Base-by-base conservation (phyloP, 2,797 vertebrate genomes). In the Acestrorhynchus altus region DNA sequence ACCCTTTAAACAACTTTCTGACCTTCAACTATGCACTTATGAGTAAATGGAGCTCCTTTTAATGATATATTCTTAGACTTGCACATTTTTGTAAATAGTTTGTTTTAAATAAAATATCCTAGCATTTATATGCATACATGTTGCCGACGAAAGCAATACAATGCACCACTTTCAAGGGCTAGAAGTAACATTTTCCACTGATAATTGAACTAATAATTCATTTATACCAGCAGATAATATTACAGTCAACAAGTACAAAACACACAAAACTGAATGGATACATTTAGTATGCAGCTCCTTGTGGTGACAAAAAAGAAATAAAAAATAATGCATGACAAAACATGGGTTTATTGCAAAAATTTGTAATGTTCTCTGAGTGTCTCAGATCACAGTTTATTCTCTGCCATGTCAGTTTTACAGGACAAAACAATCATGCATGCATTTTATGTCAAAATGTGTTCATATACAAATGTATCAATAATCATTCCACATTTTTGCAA, bases 41-140 rank as follows among this genome's bases (percentile, higher is more conserved):
- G 10, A 59, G 18, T 28, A 18, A 47, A n/a, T 54, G 35, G 15
- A 68, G 71, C 47, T 44, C 12, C 4, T n/a, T 28, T 72, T 68
- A 16, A 20, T 24, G 13, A 44, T 57, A 63, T 72, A 31, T n/a
- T 46, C 51, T 76, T 12, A 47, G 22, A 74, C 68, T 28, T 66
- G 70, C 65, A 74, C 73, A 52, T 72, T 79, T 83, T 72, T 78
- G 72, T 82, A 73, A 73, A 78, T 63, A 75, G 65, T 64, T 64
- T 72, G 22, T 59, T 60, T 52, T 16, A 59, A 69, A 71, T n/a
- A n/a, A 20, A 26, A 72, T 31, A 35, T 13, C 39, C 22, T 69
- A 39, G 22, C 26, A 74, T 74, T 66, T 77, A 44, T 60, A 69
- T 78, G 40, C 40, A 64, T 51, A 73, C 42, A 60, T 70, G 56